Evolutionary conservation across 2,888 invertebrate genomes (phyloP).

Genomic region (Alentia gelatinosa): DNA sequence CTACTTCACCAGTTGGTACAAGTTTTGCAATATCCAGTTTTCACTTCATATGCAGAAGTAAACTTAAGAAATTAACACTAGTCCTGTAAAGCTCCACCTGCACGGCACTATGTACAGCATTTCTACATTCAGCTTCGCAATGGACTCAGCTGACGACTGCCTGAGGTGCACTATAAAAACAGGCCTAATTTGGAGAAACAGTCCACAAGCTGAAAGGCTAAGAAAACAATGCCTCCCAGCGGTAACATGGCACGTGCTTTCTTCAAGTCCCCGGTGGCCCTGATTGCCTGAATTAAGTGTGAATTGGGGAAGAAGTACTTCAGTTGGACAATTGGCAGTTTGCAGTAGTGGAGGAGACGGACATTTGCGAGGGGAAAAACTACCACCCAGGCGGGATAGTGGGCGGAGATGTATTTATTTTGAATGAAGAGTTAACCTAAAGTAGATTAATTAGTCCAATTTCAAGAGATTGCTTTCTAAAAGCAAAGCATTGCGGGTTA

Average conservation of each 20-base stretch:
- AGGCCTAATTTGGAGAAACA: conserved; percentile 16
- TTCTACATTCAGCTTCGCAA: too few species aligned
- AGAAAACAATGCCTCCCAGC: conserved; percentile 19
- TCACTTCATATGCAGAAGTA: too few species aligned
- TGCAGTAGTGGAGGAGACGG: not conserved
- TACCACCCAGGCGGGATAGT: not conserved
- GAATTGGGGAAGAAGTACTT: not conserved
- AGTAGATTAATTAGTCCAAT: not conserved
- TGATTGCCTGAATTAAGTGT: conserved; percentile 20
- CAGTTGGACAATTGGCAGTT: conserved; percentile 11
- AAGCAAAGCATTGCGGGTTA: not conserved
- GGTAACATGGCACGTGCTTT: not conserved
- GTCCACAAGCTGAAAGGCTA: not conserved
- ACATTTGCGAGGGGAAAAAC: not conserved
- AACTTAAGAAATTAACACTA: too few species aligned
- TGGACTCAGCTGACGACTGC: not conserved
- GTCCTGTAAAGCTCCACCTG: too few species aligned
- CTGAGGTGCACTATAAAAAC: not conserved
- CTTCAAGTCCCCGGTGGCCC: not conserved
- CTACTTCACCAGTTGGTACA: too few species aligned
- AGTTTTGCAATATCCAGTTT: too few species aligned
- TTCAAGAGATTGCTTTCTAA: not conserved
- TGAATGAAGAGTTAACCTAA: conserved; percentile 10
- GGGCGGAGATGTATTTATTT: not conserved
- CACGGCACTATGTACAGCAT: too few species aligned